A percentile compares a stretch with the other conserved stretches of the same genome.
These are phyloP conservation scores for Crotophaga sulcirostris DNA, from an alignment of 2,113 vertebrate species.

Conservation along the genomic window DNA sequence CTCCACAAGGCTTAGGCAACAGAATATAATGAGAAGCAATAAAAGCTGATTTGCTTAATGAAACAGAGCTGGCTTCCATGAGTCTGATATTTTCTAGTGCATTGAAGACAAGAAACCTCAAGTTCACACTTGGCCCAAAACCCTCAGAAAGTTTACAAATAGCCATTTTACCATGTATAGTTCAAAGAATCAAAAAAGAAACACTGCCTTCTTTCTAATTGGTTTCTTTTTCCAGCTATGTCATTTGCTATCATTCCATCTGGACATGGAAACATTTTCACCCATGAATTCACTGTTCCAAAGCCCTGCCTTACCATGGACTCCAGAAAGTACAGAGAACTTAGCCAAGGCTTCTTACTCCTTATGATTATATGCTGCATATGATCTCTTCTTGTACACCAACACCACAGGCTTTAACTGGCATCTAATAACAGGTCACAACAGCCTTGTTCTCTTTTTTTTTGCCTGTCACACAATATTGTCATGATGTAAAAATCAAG, in stretches of 20 bases:
- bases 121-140: neutral
- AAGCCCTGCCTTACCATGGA: neutral
- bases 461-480: neutral
- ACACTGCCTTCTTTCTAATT: neutral
- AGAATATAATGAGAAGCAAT: neutral
- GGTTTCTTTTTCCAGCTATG: neutral
- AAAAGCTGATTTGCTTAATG: neutral
- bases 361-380: accelerated
- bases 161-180: neutral
- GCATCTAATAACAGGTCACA: neutral
- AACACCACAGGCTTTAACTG: neutral
- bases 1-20: neutral
- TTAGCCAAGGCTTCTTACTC: neutral
- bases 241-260: neutral
- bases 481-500: neutral
- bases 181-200: neutral
- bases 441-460: neutral
- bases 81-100: neutral
- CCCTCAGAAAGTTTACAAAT: neutral
- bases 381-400: neutral
- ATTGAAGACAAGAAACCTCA: neutral
- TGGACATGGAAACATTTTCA: neutral
- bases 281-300: neutral
- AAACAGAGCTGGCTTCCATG: neutral
- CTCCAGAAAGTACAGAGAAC: neutral